These are phyloP conservation scores for Euphydryas editha DNA, from an alignment of 2,888 invertebrate genomes.

Conservation along the genomic window DNA sequence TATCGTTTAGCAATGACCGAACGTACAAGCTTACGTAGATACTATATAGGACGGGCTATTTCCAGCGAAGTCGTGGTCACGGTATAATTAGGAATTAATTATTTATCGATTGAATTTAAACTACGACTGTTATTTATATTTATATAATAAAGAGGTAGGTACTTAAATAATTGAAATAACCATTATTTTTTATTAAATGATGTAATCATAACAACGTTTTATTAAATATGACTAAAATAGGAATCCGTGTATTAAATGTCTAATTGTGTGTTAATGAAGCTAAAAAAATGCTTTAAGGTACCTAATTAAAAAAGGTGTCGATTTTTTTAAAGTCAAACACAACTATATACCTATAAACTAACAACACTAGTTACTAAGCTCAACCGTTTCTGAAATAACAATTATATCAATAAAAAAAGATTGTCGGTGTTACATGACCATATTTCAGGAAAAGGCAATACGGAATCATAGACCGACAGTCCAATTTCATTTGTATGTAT, in stretches of 20 bases:
- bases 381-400: too few relatives aligned
- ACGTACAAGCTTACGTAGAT: conserved; percentile 34
- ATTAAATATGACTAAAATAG: too few relatives aligned
- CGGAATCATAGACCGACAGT: not conserved
- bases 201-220: too few relatives aligned
- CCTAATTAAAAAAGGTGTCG: too few relatives aligned
- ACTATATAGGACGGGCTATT: conserved; percentile 32
- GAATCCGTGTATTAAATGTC: too few relatives aligned
- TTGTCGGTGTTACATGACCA: not conserved
- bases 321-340: too few relatives aligned
- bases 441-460: not conserved
- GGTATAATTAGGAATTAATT: conserved; percentile 39
- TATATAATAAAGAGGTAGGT: not conserved
- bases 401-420: too few relatives aligned
- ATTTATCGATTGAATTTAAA: conserved; percentile 28
- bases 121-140: conserved; percentile 17
- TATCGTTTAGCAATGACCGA: conserved; percentile 18
- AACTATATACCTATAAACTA: too few relatives aligned
- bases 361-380: too few relatives aligned
- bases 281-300: too few relatives aligned
- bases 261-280: too few relatives aligned
- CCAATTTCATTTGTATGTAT: not conserved
- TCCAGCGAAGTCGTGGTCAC: conserved; percentile 33
- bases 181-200: not conserved
- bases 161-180: not conserved